Base-by-base conservation (phyloP, 2,113 vertebrate genomes). In the Vulpes lagopus region DNA sequence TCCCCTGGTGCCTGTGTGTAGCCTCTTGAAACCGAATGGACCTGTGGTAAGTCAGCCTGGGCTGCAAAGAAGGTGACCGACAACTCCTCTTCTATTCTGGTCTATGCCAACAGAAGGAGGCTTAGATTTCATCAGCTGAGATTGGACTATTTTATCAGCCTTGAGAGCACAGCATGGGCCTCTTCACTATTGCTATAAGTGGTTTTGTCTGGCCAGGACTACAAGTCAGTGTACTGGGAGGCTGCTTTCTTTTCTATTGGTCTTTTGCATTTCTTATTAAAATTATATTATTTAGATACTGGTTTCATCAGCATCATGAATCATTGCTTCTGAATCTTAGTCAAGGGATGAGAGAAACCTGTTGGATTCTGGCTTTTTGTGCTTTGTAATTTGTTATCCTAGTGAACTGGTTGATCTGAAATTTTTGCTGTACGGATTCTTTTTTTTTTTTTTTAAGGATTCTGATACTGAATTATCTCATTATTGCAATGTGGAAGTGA, bases 41-140 rank as follows among this genome's bases (percentile, higher is more conserved):
- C 2, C 17, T 7, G 82, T 89, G 84, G 86, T 96, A 94, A 82
- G 17, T 84, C 15, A 3, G 22, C 16, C 32, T 30, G 67, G 65
- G 43, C 12, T 94, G 49, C 3, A 2, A 53, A 84, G 73, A 96
- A 90, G 57, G 87, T 57, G 38, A 89, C 32, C 96, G 38, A 23
- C 0, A 97, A 78, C 11, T 76, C 35, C n/a, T 97, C 17, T 91
- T 98, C 96, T 95, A 81, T 96, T 97, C 30, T 89, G 35, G 0
- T 55, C 0, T 19, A 71, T 91, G 53, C 55, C 55, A 91, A 76
- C 64, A 60, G 23, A 95, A 91, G 82, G 43, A 96, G 57, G 49
- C 94, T 32, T 51, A 97, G 95, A 82, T 62, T 97, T 93, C 38
- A 64, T 43, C 76, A 80, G 22, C 10, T 81, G 51, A 30, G 19